Evolutionary conservation across 2,888 invertebrate genomes (phyloP).

Genomic region (Eurois occulta): DNA sequence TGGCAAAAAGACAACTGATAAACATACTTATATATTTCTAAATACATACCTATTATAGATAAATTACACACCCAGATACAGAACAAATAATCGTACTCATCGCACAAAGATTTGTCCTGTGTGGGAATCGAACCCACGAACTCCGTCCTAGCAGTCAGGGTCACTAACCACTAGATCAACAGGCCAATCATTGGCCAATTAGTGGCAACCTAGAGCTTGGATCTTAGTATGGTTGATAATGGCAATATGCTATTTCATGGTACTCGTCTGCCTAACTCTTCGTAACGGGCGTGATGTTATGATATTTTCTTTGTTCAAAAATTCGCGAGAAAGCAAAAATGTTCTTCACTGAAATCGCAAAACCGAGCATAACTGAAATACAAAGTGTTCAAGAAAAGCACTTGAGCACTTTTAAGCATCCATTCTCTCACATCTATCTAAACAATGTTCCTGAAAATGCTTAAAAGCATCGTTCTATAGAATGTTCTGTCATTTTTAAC

Average conservation of each 20-base stretch:
- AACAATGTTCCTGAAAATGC: constrained; percentile 60
- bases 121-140: too few species aligned
- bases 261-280: not conserved
- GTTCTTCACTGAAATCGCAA: not conserved
- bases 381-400: constrained; percentile 17
- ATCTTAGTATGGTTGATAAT: too few species aligned
- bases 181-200: too few species aligned
- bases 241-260: not conserved
- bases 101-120: too few species aligned
- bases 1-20: too few species aligned
- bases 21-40: too few species aligned
- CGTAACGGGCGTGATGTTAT: not conserved
- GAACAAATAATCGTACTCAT: too few species aligned
- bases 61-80: too few species aligned
- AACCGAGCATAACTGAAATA: constrained; percentile 31
- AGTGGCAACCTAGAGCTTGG: too few species aligned
- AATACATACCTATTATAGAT: too few species aligned
- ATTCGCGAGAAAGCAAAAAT: not conserved
- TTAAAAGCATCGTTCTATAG: constrained; percentile 53
- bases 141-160: too few species aligned
- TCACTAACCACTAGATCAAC: too few species aligned
- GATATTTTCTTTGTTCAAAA: not conserved
- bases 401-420: constrained; percentile 61
- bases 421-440: constrained; percentile 52
- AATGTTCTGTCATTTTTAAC: constrained; percentile 68